Evolutionary conservation across 2,797 vertebrate species (phyloP).

Genomic region (Lithobates pipiens): DNA sequence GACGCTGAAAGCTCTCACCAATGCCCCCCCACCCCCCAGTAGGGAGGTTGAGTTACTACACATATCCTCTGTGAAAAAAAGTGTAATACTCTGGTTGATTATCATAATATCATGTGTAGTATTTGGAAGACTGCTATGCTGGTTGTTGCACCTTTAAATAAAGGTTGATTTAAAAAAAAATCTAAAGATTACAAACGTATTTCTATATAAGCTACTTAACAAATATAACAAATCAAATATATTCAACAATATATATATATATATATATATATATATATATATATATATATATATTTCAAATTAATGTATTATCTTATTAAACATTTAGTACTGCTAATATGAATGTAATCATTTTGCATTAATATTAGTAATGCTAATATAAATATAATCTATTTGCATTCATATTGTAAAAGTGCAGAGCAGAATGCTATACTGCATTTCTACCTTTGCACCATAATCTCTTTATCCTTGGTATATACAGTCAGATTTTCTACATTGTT

Average conservation of each 20-base stretch:
- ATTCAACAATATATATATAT: neutral
- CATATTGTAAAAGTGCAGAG: conserved; percentile 5
- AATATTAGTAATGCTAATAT: too few relatives aligned
- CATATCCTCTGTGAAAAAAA: too few relatives aligned
- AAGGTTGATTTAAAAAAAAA: too few relatives aligned
- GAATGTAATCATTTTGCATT: neutral
- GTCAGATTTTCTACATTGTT: neutral
- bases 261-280: too few relatives aligned
- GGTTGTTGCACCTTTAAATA: too few relatives aligned
- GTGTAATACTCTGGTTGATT: too few relatives aligned
- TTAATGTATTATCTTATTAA: neutral
- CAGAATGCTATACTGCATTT: neutral
- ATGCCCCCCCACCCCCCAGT: too few relatives aligned
- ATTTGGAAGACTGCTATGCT: too few relatives aligned
- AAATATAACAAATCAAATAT: neutral
- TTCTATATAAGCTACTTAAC: neutral
- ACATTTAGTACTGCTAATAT: neutral
- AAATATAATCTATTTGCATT: neutral
- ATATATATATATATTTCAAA: neutral
- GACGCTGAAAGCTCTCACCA: too few relatives aligned
- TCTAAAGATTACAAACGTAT: too few relatives aligned
- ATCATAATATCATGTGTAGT: too few relatives aligned
- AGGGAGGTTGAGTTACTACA: too few relatives aligned
- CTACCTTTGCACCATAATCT: conserved; percentile 2
- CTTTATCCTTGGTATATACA: conserved; percentile 3